phyloP scores from a whole-genome alignment of 2,113 vertebrate genomes.

The Haliaeetus leucogaster region DNA sequence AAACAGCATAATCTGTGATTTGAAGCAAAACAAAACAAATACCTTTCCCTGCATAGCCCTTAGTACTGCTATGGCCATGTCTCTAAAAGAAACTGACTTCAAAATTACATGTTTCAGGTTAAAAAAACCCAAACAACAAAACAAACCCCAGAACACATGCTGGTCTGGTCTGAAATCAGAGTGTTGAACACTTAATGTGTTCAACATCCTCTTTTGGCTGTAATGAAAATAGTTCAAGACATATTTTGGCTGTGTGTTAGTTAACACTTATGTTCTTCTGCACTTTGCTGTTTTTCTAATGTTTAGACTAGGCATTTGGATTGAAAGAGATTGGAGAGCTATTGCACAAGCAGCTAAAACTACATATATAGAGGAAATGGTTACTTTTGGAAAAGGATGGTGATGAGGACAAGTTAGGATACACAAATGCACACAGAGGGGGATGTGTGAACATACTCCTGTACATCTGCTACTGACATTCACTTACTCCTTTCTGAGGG shows the following conservation, averaged over 20 bases:
- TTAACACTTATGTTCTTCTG: background rate
- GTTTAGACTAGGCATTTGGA: background rate
- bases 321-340: background rate
- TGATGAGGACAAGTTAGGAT: background rate
- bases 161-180: background rate
- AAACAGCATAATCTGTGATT: background rate
- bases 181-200: background rate
- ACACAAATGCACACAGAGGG: accelerated
- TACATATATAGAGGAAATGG: accelerated
- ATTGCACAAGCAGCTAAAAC: background rate
- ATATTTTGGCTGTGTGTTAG: accelerated
- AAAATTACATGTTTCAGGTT: background rate
- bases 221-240: background rate
- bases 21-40: background rate
- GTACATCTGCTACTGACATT: background rate
- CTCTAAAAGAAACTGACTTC: background rate
- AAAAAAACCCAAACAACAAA: background rate
- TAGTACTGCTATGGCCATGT: background rate
- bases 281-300: background rate
- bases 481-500: background rate
- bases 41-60: accelerated
- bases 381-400: background rate
- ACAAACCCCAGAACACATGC: accelerated
- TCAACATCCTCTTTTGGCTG: background rate
- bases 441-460: background rate